Base-by-base conservation (phyloP, 2,797 vertebrate species). In the Numenius phaeopus region DNA sequence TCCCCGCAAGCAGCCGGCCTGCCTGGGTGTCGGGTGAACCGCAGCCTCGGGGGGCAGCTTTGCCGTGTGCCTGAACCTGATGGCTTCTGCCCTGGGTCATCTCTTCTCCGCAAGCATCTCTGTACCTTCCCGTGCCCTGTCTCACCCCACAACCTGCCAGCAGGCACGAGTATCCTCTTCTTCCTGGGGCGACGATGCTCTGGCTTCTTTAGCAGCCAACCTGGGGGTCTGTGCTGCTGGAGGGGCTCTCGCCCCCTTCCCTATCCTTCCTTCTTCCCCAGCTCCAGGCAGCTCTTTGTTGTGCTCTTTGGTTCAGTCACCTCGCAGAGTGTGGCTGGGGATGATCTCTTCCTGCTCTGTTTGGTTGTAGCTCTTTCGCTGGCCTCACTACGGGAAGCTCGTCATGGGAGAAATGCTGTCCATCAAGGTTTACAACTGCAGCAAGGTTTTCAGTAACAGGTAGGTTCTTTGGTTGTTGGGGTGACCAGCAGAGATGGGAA, bases 391-490 rank as follows among this genome's bases (percentile, higher is more conserved):
- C 3, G 99, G 99, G 49, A 99, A 99, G 96, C 96, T 98, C 1
- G 69, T 98, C 78, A 87, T 87, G 83, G 98, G 98, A 11, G 99
- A 99, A 97, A 97, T 97, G 90, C 97, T 99, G 75, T 97, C 97
- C 46, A 11, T 99, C 92, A 98, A 98, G 37, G 99, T 99, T 92
- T 99, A 99, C 97, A 99, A 99, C 98, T 98, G 98, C 97, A 99
- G 99, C 95, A 99, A 97, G 87, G 97, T 99, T 67, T 99, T 99
- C 98, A 99, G 98, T 78, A 98, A 99, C 98, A 99, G 99, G 99
- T 99, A 92, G 93, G 97, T 89, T 66, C 58, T 87, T 50, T 37
- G 47, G 27, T n/a, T 46, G 9, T 17, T 42, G 42, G 21, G 29
- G 40, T 55, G 67, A 67, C 8, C 22, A 19, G 49, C 6, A 39